Percentiles rank a stretch among this genome's conserved stretches.
phyloP scores from a whole-genome alignment of 53 echinoderm and acorn worm species.

The Temnopleurus reevesii region DNA sequence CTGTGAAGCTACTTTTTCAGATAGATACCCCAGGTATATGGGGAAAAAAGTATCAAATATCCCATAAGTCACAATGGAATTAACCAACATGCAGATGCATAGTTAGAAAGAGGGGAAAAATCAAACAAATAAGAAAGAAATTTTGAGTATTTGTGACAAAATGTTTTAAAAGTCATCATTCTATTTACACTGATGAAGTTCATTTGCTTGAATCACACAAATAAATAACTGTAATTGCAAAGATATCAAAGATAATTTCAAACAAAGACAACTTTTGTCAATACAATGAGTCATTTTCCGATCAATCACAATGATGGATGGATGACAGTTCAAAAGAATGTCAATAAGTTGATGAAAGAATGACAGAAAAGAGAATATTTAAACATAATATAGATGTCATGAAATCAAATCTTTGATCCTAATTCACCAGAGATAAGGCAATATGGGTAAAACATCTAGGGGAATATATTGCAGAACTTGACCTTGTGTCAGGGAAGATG shows the following conservation, averaged over 20 bases:
- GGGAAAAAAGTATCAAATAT: no score
- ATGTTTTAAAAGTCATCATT: no score
- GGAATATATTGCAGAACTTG: not conserved
- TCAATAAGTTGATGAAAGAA: not conserved
- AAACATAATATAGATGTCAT: constrained; percentile 1
- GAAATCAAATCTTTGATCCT: not conserved
- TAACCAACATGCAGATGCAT: no score
- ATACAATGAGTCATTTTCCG: no score
- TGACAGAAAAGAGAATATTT: not conserved
- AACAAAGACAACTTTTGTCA: not conserved
- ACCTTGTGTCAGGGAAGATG: constrained; percentile 11
- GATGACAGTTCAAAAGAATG: not conserved
- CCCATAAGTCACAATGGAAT: no score
- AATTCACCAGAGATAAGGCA: not conserved
- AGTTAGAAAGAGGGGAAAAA: no score
- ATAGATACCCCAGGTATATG: no score
- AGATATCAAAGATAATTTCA: not conserved
- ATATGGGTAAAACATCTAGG: not conserved
- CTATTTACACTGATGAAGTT: not conserved
- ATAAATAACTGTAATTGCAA: not conserved
- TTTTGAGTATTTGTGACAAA: no score
- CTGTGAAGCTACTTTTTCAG: no score
- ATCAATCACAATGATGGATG: not conserved
- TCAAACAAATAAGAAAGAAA: no score
- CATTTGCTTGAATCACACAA: not conserved